Evolutionary conservation across 2,888 invertebrate species (phyloP), one percentile per base, ranked within the genome.

Genomic region (Cephus nigrinus): DNA sequence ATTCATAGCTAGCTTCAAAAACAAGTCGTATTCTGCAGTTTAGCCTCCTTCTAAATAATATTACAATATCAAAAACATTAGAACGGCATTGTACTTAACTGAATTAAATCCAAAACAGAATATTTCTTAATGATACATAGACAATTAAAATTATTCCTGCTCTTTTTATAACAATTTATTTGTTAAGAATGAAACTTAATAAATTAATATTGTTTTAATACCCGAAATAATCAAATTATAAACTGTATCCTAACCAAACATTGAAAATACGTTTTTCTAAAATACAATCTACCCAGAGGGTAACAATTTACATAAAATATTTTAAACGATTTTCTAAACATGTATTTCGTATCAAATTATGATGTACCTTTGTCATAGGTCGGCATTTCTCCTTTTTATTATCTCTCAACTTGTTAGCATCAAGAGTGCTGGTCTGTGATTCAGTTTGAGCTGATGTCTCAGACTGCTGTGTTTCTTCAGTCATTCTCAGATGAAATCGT

Each of bases 301-400:
- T 23, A 9, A 3, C 2, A 55, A 55, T 23, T 23, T 55, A 55
- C 2, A 23, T 55, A 55, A 55, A 55, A 55, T 55, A 55, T 55
- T 55, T 55, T 23, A 55, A 55, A 55, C 55, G 9, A 23, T 23
- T 55, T 55, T 55, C 23, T 55, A 23, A 23, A 23, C 23, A 23
- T 55, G 5, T 55, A 55, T 9, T 9, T 55, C 9, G 9, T 23
- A 55, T 55, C 9, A 55, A 23, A 55, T 23, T 5, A 55, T 55
- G 9, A 15, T 55, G 55, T 85, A 95, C 95, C 93, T 95, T 95
- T 72, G 95, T 95, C 89, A 94, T 92, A 80, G 95, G 95, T 89
- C 94, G 94, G 84, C 94, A 93, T 92, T 94, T 94, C 84, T 93
- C 93, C 88, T 94, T 94, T 84, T 92, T 92, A 77, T 92, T 93